Conservation (phyloP, 2,113 vertebrate species). For the Cyphomyrus plagiostoma region DNA sequence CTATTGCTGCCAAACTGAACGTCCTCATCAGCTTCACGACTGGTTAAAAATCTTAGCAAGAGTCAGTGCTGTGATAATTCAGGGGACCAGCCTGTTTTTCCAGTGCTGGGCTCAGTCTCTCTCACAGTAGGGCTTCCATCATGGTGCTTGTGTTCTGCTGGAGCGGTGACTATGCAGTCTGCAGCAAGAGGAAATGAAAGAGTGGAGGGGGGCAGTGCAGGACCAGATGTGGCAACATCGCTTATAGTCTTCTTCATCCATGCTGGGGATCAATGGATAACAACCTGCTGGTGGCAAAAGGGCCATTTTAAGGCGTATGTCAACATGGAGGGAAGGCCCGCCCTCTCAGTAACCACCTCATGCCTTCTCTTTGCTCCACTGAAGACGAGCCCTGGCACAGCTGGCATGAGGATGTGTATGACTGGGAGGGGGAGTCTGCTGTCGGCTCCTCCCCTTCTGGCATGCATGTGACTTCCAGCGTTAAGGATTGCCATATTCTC, state of each 20-base stretch:
- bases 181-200: constrained; percentile 8
- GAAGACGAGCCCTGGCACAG: not conserved
- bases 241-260: not conserved
- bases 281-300: not conserved
- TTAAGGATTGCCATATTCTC: not conserved
- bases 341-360: not conserved
- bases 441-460: not conserved
- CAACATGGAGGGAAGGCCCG: not conserved
- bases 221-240: not conserved
- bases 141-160: not conserved
- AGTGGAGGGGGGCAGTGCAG: not conserved
- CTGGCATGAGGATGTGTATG: not conserved
- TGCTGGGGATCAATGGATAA: not conserved
- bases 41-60: not conserved
- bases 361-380: not conserved
- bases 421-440: not conserved
- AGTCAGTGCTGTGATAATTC: not conserved
- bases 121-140: not conserved
- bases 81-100: not conserved
- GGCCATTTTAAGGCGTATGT: not conserved
- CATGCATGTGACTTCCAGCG: not conserved
- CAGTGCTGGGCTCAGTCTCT: not conserved
- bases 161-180: not conserved
- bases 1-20: not conserved
- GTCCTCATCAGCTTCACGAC: not conserved